A percentile compares a stretch with the other conserved stretches of the same genome.
Conservation (phyloP, 2,888 invertebrate species). For the Dryobotodes eremita region DNA sequence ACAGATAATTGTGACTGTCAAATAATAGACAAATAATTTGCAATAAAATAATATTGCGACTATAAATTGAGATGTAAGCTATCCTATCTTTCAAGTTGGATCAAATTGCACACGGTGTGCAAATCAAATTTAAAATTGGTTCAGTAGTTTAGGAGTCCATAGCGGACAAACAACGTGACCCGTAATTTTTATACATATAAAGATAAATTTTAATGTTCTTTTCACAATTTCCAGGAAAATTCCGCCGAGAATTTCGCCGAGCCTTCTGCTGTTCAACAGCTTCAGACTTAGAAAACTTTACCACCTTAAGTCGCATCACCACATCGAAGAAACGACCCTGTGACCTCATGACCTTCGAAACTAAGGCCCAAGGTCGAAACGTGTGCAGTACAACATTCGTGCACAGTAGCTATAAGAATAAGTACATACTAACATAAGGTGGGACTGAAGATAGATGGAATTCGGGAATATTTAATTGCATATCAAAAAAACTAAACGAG, state of each 20-base stretch:
- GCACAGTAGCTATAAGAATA: slow-evolving; percentile 67
- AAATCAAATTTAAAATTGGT: too few species aligned
- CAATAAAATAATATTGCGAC: too few species aligned
- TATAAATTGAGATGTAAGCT: too few species aligned
- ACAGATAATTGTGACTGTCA: too few species aligned
- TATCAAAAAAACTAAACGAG: neutral
- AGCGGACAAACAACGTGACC: too few species aligned
- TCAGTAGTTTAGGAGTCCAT: too few species aligned
- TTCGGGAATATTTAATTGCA: slow-evolving; percentile 27
- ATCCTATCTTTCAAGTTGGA: too few species aligned
- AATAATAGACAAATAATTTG: too few species aligned
- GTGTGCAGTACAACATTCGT: slow-evolving; percentile 73
- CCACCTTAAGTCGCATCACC: slow-evolving; percentile 79
- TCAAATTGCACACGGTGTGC: too few species aligned
- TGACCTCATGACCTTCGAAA: slow-evolving; percentile 64
- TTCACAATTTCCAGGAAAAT: slow-evolving; percentile 91
- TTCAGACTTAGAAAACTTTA: slow-evolving; percentile 74
- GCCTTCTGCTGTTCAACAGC: slow-evolving; percentile 85
- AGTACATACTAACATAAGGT: slow-evolving; percentile 58
- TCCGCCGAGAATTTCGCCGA: slow-evolving; percentile 92
- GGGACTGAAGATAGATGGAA: neutral
- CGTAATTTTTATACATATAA: too few species aligned
- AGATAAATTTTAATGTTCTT: too few species aligned
- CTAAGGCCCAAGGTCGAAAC: slow-evolving; percentile 59
- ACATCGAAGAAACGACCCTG: slow-evolving; percentile 73